These are phyloP conservation scores for Podotricha telesiphe DNA, from an alignment of 2,888 invertebrate genomes.

Conservation along the genomic window DNA sequence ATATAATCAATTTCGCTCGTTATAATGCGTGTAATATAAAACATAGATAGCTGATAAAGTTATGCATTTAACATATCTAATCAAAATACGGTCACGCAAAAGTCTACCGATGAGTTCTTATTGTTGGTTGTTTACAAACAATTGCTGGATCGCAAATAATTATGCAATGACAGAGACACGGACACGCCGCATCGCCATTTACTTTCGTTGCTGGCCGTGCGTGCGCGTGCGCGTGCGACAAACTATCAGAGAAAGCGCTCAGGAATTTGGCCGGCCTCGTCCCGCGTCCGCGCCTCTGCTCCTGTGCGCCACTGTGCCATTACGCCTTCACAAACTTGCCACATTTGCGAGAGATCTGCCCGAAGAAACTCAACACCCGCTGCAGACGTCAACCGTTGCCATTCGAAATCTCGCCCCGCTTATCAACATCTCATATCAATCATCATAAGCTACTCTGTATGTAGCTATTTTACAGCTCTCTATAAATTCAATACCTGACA, in stretches of 20 bases:
- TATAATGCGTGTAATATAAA: slow-evolving; percentile 19
- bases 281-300: slow-evolving; percentile 39
- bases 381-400: slow-evolving; percentile 16
- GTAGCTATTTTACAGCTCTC: slow-evolving; percentile 71
- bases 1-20: slow-evolving; percentile 30
- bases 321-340: slow-evolving; percentile 31
- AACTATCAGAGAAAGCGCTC: slow-evolving; percentile 77
- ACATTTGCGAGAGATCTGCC: slow-evolving; percentile 25
- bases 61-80: slow-evolving; percentile 49
- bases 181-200: slow-evolving; percentile 62
- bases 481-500: slow-evolving; percentile 73
- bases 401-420: slow-evolving; percentile 45
- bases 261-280: slow-evolving; percentile 75
- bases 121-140: slow-evolving; percentile 80
- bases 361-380: slow-evolving; percentile 31
- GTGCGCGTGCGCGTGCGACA: slow-evolving; percentile 50
- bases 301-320: slow-evolving; percentile 21
- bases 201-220: slow-evolving; percentile 76
- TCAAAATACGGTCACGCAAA: slow-evolving; percentile 73
- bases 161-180: slow-evolving; percentile 74
- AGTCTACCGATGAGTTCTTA: slow-evolving; percentile 61
- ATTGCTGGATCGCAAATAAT: slow-evolving; percentile 75
- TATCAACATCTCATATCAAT: slow-evolving; percentile 59
- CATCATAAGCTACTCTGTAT: slow-evolving; percentile 55
- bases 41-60: slow-evolving; percentile 21